These are phyloP conservation scores for Myotis pilosus DNA, from an alignment of 2,797 vertebrate species.

Conservation along the genomic window DNA sequence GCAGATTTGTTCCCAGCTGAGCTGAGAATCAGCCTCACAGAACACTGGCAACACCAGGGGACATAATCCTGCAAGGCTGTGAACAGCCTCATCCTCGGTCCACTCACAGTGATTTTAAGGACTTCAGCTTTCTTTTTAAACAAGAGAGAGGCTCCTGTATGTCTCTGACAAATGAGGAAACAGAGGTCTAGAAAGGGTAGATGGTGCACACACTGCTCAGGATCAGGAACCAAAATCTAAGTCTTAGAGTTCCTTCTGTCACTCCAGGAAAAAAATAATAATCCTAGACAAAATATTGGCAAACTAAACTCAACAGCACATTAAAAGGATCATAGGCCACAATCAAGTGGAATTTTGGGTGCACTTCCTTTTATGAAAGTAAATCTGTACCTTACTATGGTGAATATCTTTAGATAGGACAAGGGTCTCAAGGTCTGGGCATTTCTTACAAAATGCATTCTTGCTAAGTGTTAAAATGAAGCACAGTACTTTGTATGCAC, in stretches of 20 bases:
- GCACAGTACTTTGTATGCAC: background rate
- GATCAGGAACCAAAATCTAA: background rate
- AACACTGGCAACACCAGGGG: no score
- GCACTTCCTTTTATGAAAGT: conserved; percentile 91
- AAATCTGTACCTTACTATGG: conserved; percentile 91
- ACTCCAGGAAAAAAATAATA: background rate
- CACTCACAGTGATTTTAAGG: background rate
- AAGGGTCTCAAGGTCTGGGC: background rate
- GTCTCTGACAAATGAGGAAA: background rate
- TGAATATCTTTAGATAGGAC: conserved; percentile 60
- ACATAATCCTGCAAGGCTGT: fast-evolving
- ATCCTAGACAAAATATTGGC: background rate
- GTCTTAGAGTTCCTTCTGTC: background rate
- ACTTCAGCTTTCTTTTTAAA: background rate
- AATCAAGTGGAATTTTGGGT: conserved; percentile 73
- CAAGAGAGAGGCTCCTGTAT: background rate
- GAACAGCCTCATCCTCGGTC: background rate
- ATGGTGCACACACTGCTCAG: no score
- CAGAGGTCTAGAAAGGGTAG: background rate
- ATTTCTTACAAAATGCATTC: background rate
- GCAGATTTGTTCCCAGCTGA: background rate
- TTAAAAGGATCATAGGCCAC: background rate
- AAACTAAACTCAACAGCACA: background rate
- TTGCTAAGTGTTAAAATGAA: background rate
- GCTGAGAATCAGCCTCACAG: background rate